phyloP scores from a whole-genome alignment of 1,140 invertebrate genomes.

The Drosophila azteca region DNA sequence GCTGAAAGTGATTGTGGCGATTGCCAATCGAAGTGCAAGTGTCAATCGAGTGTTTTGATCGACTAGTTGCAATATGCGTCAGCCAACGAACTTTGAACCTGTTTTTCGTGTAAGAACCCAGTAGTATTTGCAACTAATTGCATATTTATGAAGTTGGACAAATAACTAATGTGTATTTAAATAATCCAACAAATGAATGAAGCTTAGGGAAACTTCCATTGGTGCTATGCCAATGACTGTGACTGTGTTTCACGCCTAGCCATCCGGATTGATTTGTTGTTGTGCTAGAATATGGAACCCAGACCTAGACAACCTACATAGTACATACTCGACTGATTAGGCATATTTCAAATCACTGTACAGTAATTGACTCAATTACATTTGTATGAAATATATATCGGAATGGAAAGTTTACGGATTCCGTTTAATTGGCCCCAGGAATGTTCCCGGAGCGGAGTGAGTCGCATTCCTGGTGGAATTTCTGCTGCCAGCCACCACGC shows the following conservation, averaged over 20 bases:
- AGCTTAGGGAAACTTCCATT: conserved; percentile 29
- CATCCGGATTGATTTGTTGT: conserved; percentile 11
- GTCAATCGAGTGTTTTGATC: conserved; percentile 16
- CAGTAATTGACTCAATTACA: conserved; percentile 36
- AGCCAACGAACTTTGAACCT: conserved; percentile 61
- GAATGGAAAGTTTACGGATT: conserved; percentile 25
- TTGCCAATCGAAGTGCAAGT: conserved; percentile 2
- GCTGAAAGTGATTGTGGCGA: conserved; percentile 29
- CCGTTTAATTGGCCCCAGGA: conserved; percentile 41
- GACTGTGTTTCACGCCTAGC: too few relatives aligned
- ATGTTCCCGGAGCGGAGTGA: conserved; percentile 17
- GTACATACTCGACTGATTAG: not conserved
- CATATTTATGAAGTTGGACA: conserved; percentile 35
- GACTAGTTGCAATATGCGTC: conserved; percentile 27
- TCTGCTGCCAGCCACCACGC: conserved; percentile 13
- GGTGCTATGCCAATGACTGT: not conserved
- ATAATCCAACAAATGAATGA: conserved; percentile 33
- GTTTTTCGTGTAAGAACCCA: conserved; percentile 20
- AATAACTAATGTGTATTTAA: conserved; percentile 37
- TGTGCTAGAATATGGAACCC: not conserved
- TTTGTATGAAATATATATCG: conserved; percentile 10
- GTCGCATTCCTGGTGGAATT: conserved; percentile 33
- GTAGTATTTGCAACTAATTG: conserved; percentile 17
- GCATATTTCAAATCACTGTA: conserved; percentile 1
- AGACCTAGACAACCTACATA: conserved; percentile 3